These are phyloP conservation scores for Chrysopilus asiliformis DNA, from an alignment of 2,888 invertebrate species.

Conservation along the genomic window DNA sequence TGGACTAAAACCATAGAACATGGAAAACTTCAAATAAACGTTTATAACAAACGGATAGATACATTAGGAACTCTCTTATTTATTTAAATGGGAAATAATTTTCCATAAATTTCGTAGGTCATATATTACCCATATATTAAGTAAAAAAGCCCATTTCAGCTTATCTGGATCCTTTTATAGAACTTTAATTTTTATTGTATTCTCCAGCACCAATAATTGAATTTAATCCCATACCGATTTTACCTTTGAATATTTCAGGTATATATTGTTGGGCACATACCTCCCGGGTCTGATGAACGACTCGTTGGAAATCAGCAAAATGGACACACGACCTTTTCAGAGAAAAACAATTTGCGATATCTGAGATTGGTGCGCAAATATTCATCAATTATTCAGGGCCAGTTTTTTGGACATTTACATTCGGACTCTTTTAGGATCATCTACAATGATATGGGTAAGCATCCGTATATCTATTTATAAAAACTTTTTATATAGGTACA, in stretches of 20 bases:
- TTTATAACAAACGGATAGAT: too few species aligned
- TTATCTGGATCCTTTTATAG: too few species aligned
- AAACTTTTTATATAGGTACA: too few species aligned
- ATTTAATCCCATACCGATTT: slow-evolving; percentile 13
- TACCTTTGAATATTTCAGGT: slow-evolving; percentile 45
- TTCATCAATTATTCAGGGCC: slow-evolving; percentile 71
- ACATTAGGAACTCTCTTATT: too few species aligned
- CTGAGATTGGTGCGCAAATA: slow-evolving; percentile 60
- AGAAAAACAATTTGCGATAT: slow-evolving; percentile 64
- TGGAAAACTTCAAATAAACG: too few species aligned
- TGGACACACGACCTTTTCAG: slow-evolving; percentile 48
- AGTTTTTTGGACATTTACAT: slow-evolving; percentile 87
- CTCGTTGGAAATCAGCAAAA: slow-evolving; percentile 50
- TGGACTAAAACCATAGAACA: too few species aligned
- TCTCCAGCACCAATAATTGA: slow-evolving; percentile 10
- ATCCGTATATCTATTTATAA: slow-evolving; percentile 12
- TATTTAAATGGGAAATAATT: too few species aligned
- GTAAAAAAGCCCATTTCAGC: too few species aligned
- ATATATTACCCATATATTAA: too few species aligned
- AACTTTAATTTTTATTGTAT: neutral
- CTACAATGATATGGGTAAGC: slow-evolving; percentile 61
- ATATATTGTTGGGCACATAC: slow-evolving; percentile 80
- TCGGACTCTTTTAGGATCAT: slow-evolving; percentile 82
- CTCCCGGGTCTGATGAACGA: slow-evolving; percentile 76
- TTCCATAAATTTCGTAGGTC: too few species aligned